Percentiles rank a stretch among this genome's conserved stretches.
phyloP scores from a whole-genome alignment of 1,140 invertebrate species.

The Homarus americanus region DNA sequence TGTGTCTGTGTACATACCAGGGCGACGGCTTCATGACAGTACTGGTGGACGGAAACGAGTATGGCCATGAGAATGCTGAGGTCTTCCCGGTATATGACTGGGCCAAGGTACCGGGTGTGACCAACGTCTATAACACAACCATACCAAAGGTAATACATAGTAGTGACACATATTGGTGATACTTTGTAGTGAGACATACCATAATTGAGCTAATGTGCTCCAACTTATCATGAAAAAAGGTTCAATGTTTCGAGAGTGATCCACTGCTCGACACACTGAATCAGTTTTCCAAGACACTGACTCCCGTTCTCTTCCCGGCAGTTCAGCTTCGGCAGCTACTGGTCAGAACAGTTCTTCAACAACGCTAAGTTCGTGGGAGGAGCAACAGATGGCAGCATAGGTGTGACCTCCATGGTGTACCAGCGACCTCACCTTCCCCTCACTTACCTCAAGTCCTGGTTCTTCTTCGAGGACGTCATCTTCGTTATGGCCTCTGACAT shows the following conservation, averaged over 20 bases:
- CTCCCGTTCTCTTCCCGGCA: not conserved
- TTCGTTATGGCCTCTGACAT: not conserved
- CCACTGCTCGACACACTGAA: not conserved
- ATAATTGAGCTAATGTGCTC: too few species aligned
- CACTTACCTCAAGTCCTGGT: conserved; percentile 2
- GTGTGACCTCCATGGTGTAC: conserved; percentile 19
- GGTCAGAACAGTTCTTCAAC: conserved; percentile 8
- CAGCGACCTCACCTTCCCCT: conserved; percentile 19
- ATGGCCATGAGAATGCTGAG: not conserved
- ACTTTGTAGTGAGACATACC: too few species aligned
- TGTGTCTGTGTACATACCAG: not conserved
- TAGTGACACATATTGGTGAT: too few species aligned
- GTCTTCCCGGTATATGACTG: conserved; percentile 40
- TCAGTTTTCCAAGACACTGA: too few species aligned
- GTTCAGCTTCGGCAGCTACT: not conserved
- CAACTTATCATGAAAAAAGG: too few species aligned
- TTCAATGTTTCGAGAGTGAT: not conserved
- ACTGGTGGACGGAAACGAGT: conserved; percentile 20
- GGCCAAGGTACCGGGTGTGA: conserved; percentile 29
- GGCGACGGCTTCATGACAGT: conserved; percentile 49
- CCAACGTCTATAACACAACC: conserved; percentile 33
- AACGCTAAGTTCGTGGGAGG: conserved; percentile 19
- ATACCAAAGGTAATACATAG: not conserved
- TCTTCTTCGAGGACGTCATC: conserved; percentile 29
- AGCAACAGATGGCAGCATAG: not conserved